Conservation (phyloP, 2,113 vertebrate species). For the Chaetura pelagica region DNA sequence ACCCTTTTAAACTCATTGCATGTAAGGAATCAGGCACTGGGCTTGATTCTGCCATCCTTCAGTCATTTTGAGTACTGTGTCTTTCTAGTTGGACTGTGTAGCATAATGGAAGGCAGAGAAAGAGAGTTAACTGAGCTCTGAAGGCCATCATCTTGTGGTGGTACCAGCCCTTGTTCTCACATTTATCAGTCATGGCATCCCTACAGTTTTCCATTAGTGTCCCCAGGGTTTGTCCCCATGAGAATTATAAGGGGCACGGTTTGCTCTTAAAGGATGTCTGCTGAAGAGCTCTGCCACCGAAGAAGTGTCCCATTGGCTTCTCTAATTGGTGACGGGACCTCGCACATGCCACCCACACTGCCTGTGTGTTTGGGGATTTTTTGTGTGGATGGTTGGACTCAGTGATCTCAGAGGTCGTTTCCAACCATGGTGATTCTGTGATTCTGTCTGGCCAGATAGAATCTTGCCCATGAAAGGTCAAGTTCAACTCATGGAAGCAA, state of each 20-base stretch:
- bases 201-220: background rate
- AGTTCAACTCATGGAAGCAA: background rate
- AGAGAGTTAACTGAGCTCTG: background rate
- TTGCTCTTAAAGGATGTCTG: background rate
- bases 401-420: too few relatives aligned
- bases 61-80: background rate
- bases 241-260: background rate
- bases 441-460: too few relatives aligned
- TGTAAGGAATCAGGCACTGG: background rate
- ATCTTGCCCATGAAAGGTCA: background rate
- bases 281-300: background rate
- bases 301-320: background rate
- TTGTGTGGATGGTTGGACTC: too few relatives aligned
- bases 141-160: background rate
- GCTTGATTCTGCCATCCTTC: background rate
- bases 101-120: background rate
- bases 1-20: background rate
- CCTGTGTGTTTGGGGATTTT: background rate
- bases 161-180: background rate
- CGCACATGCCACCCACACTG: rapidly evolving
- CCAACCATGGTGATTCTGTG: too few relatives aligned
- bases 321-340: background rate
- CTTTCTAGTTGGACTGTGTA: background rate
- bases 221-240: background rate
- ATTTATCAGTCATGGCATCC: background rate